phyloP scores from a whole-genome alignment of 2,797 vertebrate species.

The Scarus forsteni region DNA sequence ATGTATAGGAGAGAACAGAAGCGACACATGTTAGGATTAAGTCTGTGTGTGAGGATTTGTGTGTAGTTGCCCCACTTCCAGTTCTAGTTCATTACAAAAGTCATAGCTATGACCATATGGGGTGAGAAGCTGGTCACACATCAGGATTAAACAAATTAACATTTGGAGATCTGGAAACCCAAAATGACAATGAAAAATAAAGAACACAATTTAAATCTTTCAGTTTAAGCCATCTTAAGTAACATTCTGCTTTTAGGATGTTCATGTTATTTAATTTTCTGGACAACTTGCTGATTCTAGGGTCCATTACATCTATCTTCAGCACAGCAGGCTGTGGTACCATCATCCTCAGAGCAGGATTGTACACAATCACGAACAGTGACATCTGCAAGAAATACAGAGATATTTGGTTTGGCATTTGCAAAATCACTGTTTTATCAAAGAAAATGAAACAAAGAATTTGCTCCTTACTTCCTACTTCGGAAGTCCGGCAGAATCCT shows the following conservation, averaged over 20 bases:
- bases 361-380: constrained; percentile 41
- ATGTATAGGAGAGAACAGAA: constrained; percentile 38
- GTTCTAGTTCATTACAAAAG: constrained; percentile 26
- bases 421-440: background rate
- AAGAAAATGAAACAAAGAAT: background rate
- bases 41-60: constrained; percentile 16
- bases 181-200: constrained; percentile 12
- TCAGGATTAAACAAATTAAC: background rate
- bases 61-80: constrained; percentile 6
- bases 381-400: constrained; percentile 19
- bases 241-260: background rate
- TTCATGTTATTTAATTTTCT: background rate
- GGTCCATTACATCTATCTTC: constrained; percentile 36
- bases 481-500: no score
- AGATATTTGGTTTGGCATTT: background rate
- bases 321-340: constrained; percentile 41
- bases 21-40: constrained; percentile 69
- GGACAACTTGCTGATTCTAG: background rate
- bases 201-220: background rate
- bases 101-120: background rate
- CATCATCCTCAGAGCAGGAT: background rate
- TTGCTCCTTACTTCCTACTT: no score
- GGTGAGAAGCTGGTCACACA: background rate
- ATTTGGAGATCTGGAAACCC: background rate
- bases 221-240: constrained; percentile 7